A percentile compares a stretch with the other conserved stretches of the same genome.
phyloP scores from a whole-genome alignment of 1,140 invertebrate genomes.

The Monochamus saltuarius region DNA sequence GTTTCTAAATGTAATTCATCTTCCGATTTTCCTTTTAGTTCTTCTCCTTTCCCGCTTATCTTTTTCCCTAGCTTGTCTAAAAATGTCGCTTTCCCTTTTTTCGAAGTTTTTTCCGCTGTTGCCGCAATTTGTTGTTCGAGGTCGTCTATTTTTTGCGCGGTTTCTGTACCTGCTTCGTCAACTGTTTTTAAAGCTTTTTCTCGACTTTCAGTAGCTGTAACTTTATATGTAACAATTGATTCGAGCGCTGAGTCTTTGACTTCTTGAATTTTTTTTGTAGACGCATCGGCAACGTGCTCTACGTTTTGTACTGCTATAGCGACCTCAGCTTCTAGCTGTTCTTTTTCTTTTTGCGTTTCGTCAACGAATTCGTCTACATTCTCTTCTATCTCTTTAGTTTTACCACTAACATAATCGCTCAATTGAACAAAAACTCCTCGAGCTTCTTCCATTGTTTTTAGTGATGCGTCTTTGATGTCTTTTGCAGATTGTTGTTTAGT shows the following conservation, averaged over 20 bases:
- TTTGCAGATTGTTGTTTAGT: background rate
- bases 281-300: slow-evolving; percentile 14
- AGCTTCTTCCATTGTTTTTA: slow-evolving; percentile 1
- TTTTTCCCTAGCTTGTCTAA: slow-evolving; percentile 32
- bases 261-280: slow-evolving; percentile 27
- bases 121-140: slow-evolving; percentile 26
- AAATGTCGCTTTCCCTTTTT: slow-evolving; percentile 32
- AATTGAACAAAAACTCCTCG: slow-evolving; percentile 13
- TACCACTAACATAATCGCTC: slow-evolving; percentile 11
- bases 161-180: too few relatives aligned
- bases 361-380: slow-evolving; percentile 21
- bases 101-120: slow-evolving; percentile 28
- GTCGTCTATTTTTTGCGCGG: too few relatives aligned
- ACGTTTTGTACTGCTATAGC: background rate
- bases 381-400: slow-evolving; percentile 29
- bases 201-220: too few relatives aligned
- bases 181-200: too few relatives aligned
- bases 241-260: background rate
- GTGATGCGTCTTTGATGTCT: background rate
- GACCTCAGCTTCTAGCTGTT: background rate
- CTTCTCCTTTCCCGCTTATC: slow-evolving; percentile 23
- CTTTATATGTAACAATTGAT: too few relatives aligned
- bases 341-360: background rate
- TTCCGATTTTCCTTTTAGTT: slow-evolving; percentile 31
- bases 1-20: slow-evolving; percentile 16